phyloP scores from a whole-genome alignment of 1,140 invertebrate genomes.

The Stratiolaelaps scimitus region DNA sequence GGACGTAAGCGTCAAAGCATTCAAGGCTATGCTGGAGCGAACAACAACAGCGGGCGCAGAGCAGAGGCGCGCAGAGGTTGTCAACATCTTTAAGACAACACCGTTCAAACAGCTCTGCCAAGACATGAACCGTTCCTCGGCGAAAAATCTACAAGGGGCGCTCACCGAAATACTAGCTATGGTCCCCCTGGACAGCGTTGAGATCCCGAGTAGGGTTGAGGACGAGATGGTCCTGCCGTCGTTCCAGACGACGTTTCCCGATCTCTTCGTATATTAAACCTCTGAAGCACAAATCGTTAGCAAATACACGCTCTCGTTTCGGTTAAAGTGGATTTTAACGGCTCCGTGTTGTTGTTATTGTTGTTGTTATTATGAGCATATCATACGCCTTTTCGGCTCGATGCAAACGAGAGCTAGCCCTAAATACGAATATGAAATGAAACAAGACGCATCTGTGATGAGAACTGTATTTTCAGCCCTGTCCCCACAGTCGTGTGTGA shows the following conservation, averaged over 20 bases:
- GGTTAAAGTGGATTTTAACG: too few species aligned
- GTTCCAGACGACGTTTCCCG: neutral
- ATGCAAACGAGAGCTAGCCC: too few species aligned
- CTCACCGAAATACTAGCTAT: slow-evolving; percentile 3
- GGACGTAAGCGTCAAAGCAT: slow-evolving; percentile 8
- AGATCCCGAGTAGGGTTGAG: neutral
- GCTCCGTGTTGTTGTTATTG: too few species aligned
- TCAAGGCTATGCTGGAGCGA: neutral
- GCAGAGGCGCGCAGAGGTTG: neutral
- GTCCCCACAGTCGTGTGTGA: too few species aligned
- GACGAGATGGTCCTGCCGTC: neutral
- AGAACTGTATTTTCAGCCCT: too few species aligned
- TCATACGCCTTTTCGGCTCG: too few species aligned
- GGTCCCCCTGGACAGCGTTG: slow-evolving; percentile 3
- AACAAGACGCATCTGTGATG: too few species aligned
- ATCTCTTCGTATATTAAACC: slow-evolving; percentile 7
- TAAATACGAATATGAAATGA: too few species aligned
- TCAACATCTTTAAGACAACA: slow-evolving; percentile 1
- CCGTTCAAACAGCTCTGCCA: slow-evolving; percentile 18
- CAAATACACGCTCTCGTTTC: too few species aligned
- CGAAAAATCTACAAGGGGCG: neutral
- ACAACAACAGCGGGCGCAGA: neutral
- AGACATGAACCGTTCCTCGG: neutral
- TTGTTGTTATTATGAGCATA: too few species aligned
- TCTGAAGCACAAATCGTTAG: too few species aligned